phyloP scores from a whole-genome alignment of 2,888 invertebrate species.

The Thera obeliscata region DNA sequence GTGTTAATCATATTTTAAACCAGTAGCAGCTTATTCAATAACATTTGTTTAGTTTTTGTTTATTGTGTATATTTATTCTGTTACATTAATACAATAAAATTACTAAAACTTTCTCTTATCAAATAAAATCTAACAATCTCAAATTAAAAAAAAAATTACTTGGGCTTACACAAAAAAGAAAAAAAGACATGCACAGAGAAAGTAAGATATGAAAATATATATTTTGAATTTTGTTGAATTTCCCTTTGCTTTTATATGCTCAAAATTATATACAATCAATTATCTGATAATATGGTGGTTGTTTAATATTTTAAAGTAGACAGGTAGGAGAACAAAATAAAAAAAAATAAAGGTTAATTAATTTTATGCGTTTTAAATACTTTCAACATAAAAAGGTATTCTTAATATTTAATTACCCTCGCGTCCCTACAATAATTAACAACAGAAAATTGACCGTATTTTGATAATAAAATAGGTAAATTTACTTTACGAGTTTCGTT shows the following conservation, averaged over 20 bases:
- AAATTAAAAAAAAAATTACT: no score
- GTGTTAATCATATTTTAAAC: slow-evolving; percentile 35
- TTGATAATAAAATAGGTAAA: slow-evolving; percentile 42
- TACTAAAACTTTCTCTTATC: not conserved
- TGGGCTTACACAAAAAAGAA: no score
- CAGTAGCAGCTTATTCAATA: slow-evolving; percentile 26
- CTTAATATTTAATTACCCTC: slow-evolving; percentile 35
- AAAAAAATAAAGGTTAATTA: no score
- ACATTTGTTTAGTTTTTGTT: slow-evolving; percentile 18
- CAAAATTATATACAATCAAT: no score
- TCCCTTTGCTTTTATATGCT: no score
- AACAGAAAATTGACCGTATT: slow-evolving; percentile 35
- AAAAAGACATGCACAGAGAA: no score
- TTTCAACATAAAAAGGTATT: slow-evolving; percentile 7
- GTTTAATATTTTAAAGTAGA: no score
- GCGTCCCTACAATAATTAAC: slow-evolving; percentile 36
- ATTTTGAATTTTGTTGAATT: no score
- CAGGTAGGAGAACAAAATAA: no score
- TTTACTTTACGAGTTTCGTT: slow-evolving; percentile 42
- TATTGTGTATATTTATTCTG: not conserved
- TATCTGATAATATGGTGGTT: no score
- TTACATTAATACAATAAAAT: not conserved
- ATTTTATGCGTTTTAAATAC: not conserved
- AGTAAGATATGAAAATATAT: no score
- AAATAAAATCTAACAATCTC: not conserved